A percentile compares a stretch with the other conserved stretches of the same genome.
phyloP scores from a whole-genome alignment of 1,140 invertebrate species.

The Aphelenchoides fujianensis region DNA sequence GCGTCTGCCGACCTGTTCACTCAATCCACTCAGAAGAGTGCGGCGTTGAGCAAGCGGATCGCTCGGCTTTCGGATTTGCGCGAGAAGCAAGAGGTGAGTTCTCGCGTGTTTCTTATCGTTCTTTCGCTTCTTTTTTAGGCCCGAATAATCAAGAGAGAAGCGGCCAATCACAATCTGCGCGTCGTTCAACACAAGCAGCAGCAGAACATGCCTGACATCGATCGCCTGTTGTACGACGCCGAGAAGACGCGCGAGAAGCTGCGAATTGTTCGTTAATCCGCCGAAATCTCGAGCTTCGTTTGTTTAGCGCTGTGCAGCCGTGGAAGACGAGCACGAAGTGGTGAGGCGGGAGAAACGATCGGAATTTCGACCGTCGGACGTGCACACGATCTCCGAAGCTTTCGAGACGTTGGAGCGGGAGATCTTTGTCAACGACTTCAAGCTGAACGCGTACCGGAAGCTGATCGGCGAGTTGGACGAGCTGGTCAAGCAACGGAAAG shows the following conservation, averaged over 20 bases:
- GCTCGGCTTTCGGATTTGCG: neutral
- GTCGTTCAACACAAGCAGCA: slow-evolving; percentile 2
- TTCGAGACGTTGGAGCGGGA: slow-evolving; percentile 1
- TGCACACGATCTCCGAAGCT: slow-evolving; percentile 4
- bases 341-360: neutral
- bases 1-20: slow-evolving; percentile 17
- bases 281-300: neutral
- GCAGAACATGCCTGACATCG: neutral
- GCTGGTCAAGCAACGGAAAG: slow-evolving; percentile 12
- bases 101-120: neutral
- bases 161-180: slow-evolving; percentile 4
- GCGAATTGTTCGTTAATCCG: neutral
- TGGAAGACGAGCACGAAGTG: slow-evolving; percentile 13
- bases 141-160: slow-evolving; percentile 10
- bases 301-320: slow-evolving; percentile 1
- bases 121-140: slow-evolving; percentile 4
- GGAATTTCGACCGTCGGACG: neutral
- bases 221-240: neutral
- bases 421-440: slow-evolving; percentile 9
- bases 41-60: neutral
- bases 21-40: slow-evolving; percentile 19
- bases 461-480: slow-evolving; percentile 16
- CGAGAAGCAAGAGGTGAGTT: slow-evolving; percentile 18
- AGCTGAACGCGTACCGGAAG: slow-evolving; percentile 11
- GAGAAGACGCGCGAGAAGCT: neutral